Evolutionary conservation across 2,113 vertebrate species (phyloP), one percentile per base, ranked within the genome.

Genomic region (Otocyon megalotis): DNA sequence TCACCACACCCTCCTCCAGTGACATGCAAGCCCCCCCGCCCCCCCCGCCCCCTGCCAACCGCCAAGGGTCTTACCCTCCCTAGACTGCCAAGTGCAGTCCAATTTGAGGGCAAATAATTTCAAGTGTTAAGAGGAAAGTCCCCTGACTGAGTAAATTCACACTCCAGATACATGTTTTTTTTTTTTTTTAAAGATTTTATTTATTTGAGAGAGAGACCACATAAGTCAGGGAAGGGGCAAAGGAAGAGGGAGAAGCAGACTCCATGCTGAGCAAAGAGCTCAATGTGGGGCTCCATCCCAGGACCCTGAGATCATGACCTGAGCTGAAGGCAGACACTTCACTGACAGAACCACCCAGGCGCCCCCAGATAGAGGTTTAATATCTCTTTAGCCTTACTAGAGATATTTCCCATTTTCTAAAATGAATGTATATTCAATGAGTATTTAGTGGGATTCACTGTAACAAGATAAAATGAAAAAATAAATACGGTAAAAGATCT

Each of bases 381-480:
- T n/a, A 83, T 17, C 14, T 77, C 15, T 65, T 72, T 62, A 86
- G 56, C 6, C 24, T 72, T 69, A n/a, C 54, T 65, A 54, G 63
- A 88, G 43, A 50, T 72, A 79, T 37, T 81, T 67, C 9, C 26
- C 69, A 13, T 88, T 91, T 96, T 92, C 50, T 56, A 60, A 96
- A 91, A 79, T n/a, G 26, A 77, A 3, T 37, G 28, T 96, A 37
- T 5, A 30, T 15, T 79, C 87, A 94, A n/a, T 63, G 12, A 92
- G 16, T 76, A 30, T 93, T 63, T 94, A 65, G 22, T 60, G 8
- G 15, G 81, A 56, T 85, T 93, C 50, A 63, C 20, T 60, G 19
- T 69, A 54, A 60, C 14, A 90, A 95, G 56, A 54, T 93, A 32
- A 92, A 92, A 93, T 85, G 20, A n/a, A 95, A 80, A 65, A 63